These are phyloP conservation scores for Apaloderma vittatum DNA, from an alignment of 2,113 vertebrate genomes.

Conservation along the genomic window DNA sequence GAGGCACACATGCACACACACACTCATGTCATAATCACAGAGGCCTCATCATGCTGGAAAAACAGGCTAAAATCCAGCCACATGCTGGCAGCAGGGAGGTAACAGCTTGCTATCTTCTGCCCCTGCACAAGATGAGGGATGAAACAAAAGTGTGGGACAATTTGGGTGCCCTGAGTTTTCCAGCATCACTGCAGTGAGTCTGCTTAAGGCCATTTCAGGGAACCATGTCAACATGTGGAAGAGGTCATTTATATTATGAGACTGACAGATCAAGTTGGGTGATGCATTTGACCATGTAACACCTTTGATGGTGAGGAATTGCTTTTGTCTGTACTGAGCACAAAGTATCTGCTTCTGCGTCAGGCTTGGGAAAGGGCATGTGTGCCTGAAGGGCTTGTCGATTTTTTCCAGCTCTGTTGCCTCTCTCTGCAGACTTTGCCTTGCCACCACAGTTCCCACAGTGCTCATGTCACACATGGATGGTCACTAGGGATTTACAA, in stretches of 20 bases:
- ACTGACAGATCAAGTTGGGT: fast-evolving
- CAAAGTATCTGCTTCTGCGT: neutral
- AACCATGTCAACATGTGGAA: neutral
- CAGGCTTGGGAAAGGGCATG: neutral
- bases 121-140: fast-evolving
- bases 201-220: neutral
- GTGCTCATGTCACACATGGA: neutral
- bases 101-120: neutral
- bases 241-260: neutral
- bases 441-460: neutral
- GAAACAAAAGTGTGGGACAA: fast-evolving
- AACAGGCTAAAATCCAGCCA: neutral
- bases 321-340: neutral
- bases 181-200: neutral
- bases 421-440: neutral
- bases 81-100: fast-evolving
- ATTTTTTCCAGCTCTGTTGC: neutral
- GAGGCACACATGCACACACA: fast-evolving
- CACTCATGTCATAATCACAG: neutral
- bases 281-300: neutral
- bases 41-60: neutral
- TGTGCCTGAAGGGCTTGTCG: neutral
- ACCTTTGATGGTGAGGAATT: neutral
- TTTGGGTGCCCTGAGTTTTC: neutral
- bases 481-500: neutral